Conservation (phyloP, 2,888 invertebrate species). For the Ommatoiulus sabulosus region DNA sequence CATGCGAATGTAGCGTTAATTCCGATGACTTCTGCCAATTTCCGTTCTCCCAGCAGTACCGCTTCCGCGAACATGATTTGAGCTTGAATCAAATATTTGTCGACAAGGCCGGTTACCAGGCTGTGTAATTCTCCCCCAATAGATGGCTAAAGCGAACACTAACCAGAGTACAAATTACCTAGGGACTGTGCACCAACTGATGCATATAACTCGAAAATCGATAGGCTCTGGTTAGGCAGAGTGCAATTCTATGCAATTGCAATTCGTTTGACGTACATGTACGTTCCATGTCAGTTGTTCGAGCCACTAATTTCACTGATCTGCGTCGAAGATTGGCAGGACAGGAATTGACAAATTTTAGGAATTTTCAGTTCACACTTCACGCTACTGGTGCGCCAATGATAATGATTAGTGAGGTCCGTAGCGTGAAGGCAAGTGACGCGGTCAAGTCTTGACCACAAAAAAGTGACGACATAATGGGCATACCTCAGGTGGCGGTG, state of each 20-base stretch:
- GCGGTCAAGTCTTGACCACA: not conserved
- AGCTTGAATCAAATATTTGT: not conserved
- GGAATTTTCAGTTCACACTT: no score
- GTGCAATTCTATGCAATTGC: no score
- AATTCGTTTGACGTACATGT: no score
- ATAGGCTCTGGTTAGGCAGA: not conserved
- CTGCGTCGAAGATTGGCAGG: not conserved
- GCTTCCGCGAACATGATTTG: constrained; percentile 5
- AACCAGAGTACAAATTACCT: not conserved
- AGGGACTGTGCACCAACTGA: not conserved
- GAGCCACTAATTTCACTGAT: no score
- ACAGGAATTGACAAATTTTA: not conserved
- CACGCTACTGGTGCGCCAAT: no score
- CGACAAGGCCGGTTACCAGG: no score
- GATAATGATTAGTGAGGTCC: not conserved
- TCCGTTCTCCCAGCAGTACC: not conserved
- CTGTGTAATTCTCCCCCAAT: not conserved
- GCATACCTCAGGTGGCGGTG: not conserved
- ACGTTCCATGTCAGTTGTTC: no score
- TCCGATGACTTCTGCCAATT: not conserved
- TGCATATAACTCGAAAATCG: not conserved
- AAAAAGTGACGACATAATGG: not conserved
- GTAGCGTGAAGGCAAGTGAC: not conserved
- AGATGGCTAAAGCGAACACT: not conserved
- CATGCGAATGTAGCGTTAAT: not conserved